Evolutionary conservation across 2,797 vertebrate species (phyloP).

Genomic region (Manis javanica): DNA sequence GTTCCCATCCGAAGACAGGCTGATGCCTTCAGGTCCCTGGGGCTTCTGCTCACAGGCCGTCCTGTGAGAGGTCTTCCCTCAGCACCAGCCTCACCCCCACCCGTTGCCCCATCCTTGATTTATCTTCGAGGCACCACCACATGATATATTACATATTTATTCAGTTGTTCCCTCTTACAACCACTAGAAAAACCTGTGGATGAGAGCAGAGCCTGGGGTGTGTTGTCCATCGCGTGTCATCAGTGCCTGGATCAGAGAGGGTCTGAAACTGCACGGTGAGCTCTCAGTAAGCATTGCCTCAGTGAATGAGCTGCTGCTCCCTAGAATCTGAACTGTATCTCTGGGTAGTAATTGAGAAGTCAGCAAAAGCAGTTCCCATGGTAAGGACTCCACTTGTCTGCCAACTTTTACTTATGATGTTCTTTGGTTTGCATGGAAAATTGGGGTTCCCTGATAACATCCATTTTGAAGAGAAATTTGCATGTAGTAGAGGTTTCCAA

Average conservation of each 20-base stretch:
- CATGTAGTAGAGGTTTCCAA: conserved; percentile 93
- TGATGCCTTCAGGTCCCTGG: background rate
- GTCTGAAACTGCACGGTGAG: background rate
- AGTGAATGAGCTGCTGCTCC: conserved; percentile 24
- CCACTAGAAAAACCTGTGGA: background rate
- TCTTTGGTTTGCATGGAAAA: conserved; percentile 81
- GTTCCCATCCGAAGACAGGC: background rate
- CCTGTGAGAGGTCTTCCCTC: too few species aligned
- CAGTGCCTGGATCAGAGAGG: background rate
- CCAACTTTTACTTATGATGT: conserved; percentile 74
- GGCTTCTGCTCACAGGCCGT: background rate
- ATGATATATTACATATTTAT: background rate
- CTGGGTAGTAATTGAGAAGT: conserved; percentile 65
- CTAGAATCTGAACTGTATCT: conserved; percentile 63
- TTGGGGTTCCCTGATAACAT: conserved; percentile 73
- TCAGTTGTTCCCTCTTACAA: background rate
- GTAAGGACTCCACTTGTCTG: conserved; percentile 75
- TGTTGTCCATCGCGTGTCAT: background rate
- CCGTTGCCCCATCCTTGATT: fast-evolving
- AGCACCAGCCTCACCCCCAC: background rate
- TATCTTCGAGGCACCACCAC: background rate
- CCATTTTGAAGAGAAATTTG: conserved; percentile 89
- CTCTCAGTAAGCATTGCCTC: background rate
- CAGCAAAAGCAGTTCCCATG: conserved; percentile 72
- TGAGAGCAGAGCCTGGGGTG: background rate